Evolutionary conservation across 2,113 vertebrate genomes (phyloP).

Genomic region (Pycnonotus jocosus): DNA sequence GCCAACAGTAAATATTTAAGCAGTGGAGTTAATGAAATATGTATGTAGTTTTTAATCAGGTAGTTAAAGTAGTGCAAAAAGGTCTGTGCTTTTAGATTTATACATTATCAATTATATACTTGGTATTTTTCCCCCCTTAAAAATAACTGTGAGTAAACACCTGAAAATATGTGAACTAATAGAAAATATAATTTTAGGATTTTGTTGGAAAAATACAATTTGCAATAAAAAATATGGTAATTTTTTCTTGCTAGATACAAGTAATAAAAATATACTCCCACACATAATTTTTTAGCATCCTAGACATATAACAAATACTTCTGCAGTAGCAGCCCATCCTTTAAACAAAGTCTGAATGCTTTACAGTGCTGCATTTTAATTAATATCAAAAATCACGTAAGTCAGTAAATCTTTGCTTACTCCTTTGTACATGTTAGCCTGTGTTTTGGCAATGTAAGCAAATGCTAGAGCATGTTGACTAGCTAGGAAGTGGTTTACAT

Average conservation of each 20-base stretch:
- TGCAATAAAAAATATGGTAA: not conserved
- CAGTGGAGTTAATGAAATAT: not conserved
- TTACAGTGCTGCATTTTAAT: not conserved
- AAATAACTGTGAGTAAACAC: not conserved
- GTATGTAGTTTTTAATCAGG: not conserved
- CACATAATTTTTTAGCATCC: not conserved
- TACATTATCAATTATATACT: not conserved
- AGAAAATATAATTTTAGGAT: not conserved
- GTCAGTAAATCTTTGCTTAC: constrained; percentile 38
- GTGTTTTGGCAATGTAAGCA: constrained; percentile 2
- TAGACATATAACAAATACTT: not conserved
- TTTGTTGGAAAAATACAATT: constrained; percentile 1
- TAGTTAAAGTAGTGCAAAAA: not conserved
- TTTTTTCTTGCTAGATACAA: not conserved
- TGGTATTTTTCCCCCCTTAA: not conserved
- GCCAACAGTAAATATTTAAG: not conserved
- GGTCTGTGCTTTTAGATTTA: not conserved
- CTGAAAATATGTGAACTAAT: not conserved
- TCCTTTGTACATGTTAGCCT: not conserved
- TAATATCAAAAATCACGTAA: not conserved
- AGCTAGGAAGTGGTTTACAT: constrained; percentile 27
- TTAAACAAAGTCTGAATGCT: not conserved
- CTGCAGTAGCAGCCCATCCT: not conserved
- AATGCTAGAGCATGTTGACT: constrained; percentile 14
- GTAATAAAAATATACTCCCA: not conserved